Evolutionary conservation across 2,113 vertebrate genomes (phyloP).

Genomic region (Panthera tigris): DNA sequence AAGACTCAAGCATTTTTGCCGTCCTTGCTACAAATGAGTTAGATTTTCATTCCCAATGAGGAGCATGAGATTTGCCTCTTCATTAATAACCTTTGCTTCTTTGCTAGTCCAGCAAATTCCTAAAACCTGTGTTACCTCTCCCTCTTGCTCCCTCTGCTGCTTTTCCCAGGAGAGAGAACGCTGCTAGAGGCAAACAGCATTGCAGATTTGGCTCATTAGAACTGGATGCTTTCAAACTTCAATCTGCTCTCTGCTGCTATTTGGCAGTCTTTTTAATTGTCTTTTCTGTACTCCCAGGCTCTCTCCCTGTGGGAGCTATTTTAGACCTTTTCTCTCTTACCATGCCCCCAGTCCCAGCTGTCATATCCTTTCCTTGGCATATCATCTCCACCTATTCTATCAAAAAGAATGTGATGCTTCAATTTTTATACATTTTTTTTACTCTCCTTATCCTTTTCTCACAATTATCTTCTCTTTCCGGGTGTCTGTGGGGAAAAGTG

Average conservation of each 20-base stretch:
- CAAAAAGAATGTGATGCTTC: slow-evolving; percentile 53
- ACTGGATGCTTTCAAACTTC: slow-evolving; percentile 77
- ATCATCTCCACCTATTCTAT: slow-evolving; percentile 47
- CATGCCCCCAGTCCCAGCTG: slow-evolving; percentile 64
- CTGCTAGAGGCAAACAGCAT: slow-evolving; percentile 69
- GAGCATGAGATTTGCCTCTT: neutral
- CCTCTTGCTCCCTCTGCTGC: slow-evolving; percentile 35
- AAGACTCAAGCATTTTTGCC: neutral
- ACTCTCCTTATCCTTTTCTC: neutral
- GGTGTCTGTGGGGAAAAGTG: neutral
- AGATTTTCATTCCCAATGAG: neutral
- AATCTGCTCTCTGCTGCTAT: slow-evolving; percentile 77
- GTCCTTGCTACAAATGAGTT: neutral
- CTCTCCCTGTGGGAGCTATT: slow-evolving; percentile 70
- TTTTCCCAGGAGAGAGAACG: slow-evolving; percentile 62
- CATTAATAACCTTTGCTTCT: neutral
- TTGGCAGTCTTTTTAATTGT: slow-evolving; percentile 79
- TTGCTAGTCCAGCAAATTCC: neutral
- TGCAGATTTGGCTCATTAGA: slow-evolving; percentile 80
- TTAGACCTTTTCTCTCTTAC: slow-evolving; percentile 68
- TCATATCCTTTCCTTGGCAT: slow-evolving; percentile 34
- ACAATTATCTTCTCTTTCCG: neutral
- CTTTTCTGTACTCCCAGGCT: slow-evolving; percentile 70
- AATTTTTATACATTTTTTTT: neutral
- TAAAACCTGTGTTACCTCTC: slow-evolving; percentile 25